A percentile compares a stretch with the other conserved stretches of the same genome.
phyloP scores from a whole-genome alignment of 1,140 invertebrate species.

The Amyelois transitella region DNA sequence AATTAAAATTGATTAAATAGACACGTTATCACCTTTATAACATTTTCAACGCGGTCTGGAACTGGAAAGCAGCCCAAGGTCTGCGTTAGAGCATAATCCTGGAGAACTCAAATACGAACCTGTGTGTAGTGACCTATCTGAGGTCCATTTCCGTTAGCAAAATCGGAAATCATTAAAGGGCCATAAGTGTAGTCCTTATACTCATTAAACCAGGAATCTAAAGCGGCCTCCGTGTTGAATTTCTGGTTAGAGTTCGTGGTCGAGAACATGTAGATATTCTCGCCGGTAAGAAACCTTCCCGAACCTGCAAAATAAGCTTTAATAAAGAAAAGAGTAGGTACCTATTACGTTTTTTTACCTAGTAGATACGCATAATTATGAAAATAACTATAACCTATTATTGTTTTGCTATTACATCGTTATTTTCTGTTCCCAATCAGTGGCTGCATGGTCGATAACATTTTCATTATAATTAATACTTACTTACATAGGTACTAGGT shows the following conservation, averaged over 20 bases:
- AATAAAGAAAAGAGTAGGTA: neutral
- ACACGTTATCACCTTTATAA: no score
- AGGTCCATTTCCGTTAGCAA: constrained; percentile 8
- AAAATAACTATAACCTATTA: no score
- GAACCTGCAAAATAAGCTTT: constrained; percentile 27
- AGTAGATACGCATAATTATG: no score
- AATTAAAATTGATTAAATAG: no score
- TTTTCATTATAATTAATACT: no score
- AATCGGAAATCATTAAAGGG: constrained; percentile 23
- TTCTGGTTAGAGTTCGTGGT: constrained; percentile 9
- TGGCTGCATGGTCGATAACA: no score
- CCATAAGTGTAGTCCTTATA: constrained; percentile 36
- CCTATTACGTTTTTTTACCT: neutral
- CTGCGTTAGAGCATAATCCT: no score
- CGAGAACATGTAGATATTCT: constrained; percentile 15
- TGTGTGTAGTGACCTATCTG: constrained; percentile 55
- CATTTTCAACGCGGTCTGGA: no score
- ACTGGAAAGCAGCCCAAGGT: no score
- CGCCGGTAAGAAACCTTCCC: constrained; percentile 16
- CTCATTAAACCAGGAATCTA: constrained; percentile 28
- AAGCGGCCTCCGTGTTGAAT: constrained; percentile 1
- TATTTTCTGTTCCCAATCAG: no score
- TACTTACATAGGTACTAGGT: no score
- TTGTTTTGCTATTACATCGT: no score
- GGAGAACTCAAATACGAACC: constrained; percentile 27